Percentiles rank a stretch among this genome's conserved stretches.
Conservation (phyloP, 2,113 vertebrate species). For the Elephas maximus region DNA sequence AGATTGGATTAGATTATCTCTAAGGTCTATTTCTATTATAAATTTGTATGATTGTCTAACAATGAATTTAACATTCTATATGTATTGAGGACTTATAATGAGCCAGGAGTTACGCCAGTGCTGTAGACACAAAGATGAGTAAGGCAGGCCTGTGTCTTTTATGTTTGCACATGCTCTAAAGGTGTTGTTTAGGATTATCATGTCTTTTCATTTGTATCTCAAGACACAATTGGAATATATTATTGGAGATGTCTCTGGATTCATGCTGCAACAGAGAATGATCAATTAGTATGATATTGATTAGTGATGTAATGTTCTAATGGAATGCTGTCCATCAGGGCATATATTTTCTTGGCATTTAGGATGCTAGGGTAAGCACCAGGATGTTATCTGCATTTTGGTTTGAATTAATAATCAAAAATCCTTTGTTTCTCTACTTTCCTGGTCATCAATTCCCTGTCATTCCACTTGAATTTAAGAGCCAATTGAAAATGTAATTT, state of each 20-base stretch:
- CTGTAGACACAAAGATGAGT: neutral
- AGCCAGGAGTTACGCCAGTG: neutral
- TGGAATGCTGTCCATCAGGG: neutral
- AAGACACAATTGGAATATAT: neutral
- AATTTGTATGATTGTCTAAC: constrained; percentile 8
- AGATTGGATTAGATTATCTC: neutral
- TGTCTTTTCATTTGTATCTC: neutral
- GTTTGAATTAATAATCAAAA: neutral
- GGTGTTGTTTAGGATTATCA: neutral
- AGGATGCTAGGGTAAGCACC: neutral
- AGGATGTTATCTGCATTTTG: neutral
- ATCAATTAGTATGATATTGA: neutral
- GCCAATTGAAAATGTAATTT: neutral
- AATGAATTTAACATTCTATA: constrained; percentile 5
- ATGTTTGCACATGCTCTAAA: neutral
- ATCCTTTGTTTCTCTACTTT: constrained; percentile 6
- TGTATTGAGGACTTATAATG: neutral
- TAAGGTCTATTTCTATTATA: constrained; percentile 17
- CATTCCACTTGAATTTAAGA: neutral
- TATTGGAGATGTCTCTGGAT: neutral
- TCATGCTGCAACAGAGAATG: neutral
- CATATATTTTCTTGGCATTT: neutral
- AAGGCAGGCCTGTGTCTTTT: neutral
- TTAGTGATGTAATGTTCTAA: neutral
- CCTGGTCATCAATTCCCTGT: neutral